Conservation (phyloP, 1,140 invertebrate species). For the Aleiodes sp. region DNA sequence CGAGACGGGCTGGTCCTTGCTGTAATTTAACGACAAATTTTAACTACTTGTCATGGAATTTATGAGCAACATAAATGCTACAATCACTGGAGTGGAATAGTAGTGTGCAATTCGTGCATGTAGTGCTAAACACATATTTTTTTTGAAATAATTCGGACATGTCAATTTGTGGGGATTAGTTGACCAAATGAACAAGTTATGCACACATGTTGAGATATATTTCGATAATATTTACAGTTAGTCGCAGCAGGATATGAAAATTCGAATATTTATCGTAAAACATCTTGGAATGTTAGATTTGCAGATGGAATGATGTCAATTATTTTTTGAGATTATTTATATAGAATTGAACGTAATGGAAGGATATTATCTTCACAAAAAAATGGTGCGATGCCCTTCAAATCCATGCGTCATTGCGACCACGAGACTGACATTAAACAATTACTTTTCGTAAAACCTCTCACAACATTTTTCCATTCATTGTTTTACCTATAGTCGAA, state of each 20-base stretch:
- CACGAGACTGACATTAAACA: neutral
- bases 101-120: neutral
- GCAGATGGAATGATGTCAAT: neutral
- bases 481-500: constrained; percentile 64
- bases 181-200: neutral
- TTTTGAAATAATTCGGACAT: constrained; percentile 1
- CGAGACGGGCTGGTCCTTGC: constrained; percentile 69
- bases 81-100: neutral
- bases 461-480: neutral
- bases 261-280: too few relatives aligned
- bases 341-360: neutral
- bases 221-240: too few relatives aligned
- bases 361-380: neutral
- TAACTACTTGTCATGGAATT: constrained; percentile 2
- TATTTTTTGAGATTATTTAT: neutral
- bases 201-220: too few relatives aligned
- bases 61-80: constrained; percentile 16
- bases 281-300: constrained; percentile 2
- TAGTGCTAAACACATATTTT: neutral
- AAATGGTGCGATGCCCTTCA: neutral
- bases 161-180: neutral
- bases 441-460: neutral
- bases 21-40: constrained; percentile 50
- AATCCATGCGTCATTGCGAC: constrained; percentile 12
- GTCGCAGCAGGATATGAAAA: too few relatives aligned